Evolutionary conservation across 2,888 invertebrate species (phyloP), one percentile per base, ranked within the genome.

Genomic region (Sialis lutaria): DNA sequence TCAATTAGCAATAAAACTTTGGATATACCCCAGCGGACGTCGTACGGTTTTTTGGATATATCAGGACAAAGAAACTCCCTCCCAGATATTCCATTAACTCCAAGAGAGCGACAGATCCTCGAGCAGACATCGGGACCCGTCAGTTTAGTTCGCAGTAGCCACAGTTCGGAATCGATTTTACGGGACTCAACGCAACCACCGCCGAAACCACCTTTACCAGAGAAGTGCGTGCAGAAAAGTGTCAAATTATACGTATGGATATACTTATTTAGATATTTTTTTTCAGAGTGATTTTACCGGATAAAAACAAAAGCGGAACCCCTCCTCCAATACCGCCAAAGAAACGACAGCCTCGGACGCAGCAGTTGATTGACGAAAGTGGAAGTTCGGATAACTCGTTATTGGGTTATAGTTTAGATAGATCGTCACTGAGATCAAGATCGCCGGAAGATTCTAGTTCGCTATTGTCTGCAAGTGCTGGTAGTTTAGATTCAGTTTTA

Each of bases 171-270:
- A 65, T 85, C 85, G 37, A 80, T 87, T 56, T 67, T 87, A 58
- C 68, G 74, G 58, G 77, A 78, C 60, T 68, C 81, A 52, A 77
- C 75, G 64, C 84, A 84, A 39, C 79, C 79, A 50, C 88, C 89
- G 49, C 89, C 90, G 8, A 91, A 92, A 67, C 91, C 92, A 44
- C 90, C 91, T 46, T 71, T 91, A 56, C 89, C 91, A 48, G 79
- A 77, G 56, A 74, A 82, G 79, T 82, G 63, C 62, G 57, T 51
- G 31, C 41, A n/a, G 13, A 40, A 10, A 22, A 22, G 22, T 22
- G 22, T 22, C 22, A 22, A 22, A 22, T 22, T 22, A 31, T 10
- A 32, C 1, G 30, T 5, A 32, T 31, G 9, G n/a, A 13, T 40
- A 9, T 45, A 33, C 50, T 34, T 47, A 50, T 40, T 52, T 50